Conservation (phyloP, 2,888 invertebrate species). For the Artemia sinica region DNA sequence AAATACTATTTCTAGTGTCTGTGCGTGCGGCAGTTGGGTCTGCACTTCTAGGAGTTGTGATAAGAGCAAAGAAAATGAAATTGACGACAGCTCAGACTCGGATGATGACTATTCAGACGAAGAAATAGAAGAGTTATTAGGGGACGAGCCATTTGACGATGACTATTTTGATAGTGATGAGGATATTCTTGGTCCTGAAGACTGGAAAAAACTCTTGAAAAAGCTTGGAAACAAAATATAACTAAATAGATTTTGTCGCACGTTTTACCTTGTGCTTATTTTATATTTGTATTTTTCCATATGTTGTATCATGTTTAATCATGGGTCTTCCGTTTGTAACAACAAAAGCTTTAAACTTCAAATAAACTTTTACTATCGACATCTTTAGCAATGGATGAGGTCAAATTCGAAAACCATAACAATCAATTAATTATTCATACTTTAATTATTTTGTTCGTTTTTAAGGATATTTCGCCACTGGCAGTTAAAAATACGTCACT, state of each 20-base stretch:
- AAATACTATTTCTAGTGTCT: slow-evolving; percentile 26
- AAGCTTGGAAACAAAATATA: neutral
- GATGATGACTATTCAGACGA: slow-evolving; percentile 21
- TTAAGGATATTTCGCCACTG: no score
- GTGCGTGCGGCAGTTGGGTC: slow-evolving; percentile 29
- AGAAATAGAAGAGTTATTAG: slow-evolving; percentile 11
- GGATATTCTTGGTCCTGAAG: neutral
- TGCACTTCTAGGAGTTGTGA: slow-evolving; percentile 26
- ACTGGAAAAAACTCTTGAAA: slow-evolving; percentile 6
- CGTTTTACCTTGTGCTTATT: no score
- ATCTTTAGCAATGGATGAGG: no score
- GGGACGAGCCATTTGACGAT: slow-evolving; percentile 1
- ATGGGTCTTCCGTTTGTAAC: no score
- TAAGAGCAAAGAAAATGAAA: slow-evolving; percentile 18
- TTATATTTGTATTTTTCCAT: no score
- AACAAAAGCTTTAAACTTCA: no score
- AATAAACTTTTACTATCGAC: no score
- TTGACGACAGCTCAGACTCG: slow-evolving; percentile 17
- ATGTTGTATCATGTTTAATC: no score
- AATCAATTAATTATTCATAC: no score
- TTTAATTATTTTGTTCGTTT: no score
- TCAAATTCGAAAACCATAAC: no score
- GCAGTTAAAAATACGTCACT: no score
- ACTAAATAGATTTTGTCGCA: neutral
- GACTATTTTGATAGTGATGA: neutral